Conservation (phyloP, 2,888 invertebrate species). For the Thera obeliscata region DNA sequence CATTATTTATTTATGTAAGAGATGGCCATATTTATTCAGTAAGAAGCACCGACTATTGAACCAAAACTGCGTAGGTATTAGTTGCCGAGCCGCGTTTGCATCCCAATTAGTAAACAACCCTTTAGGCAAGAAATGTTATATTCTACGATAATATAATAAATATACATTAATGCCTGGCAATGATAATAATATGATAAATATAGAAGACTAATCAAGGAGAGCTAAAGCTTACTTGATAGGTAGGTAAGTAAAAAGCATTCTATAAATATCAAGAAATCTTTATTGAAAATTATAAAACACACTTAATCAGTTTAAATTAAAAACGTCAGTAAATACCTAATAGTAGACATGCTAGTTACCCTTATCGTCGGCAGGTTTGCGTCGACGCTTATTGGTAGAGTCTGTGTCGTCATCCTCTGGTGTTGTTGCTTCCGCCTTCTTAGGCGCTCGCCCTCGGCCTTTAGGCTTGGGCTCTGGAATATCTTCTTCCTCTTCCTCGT, state of each 20-base stretch:
- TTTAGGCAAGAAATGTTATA: conserved; percentile 17
- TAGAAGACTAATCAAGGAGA: conserved; percentile 13
- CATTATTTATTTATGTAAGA: not conserved
- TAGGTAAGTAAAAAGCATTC: conserved; percentile 65
- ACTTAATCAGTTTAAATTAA: conserved; percentile 67
- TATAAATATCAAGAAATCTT: conserved; percentile 72
- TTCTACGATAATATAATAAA: conserved; percentile 5
- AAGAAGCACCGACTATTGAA: conserved; percentile 13
- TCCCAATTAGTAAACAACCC: conserved; percentile 28
- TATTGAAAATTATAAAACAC: conserved; percentile 74
- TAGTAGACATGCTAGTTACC: conserved; percentile 74
- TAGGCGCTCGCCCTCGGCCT: conserved; percentile 63
- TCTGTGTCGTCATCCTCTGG: conserved; percentile 62
- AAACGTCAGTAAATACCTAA: conserved; percentile 60
- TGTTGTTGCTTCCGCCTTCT: conserved; percentile 60
- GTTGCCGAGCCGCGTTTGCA: not conserved
- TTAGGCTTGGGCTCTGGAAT: conserved; percentile 65
- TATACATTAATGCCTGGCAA: conserved; percentile 10
- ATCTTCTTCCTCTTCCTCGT: conserved; percentile 61
- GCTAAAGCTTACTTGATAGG: conserved; percentile 25
- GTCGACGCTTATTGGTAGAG: conserved; percentile 66
- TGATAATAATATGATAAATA: conserved; percentile 9
- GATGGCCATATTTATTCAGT: conserved; percentile 11
- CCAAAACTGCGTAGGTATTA: conserved; percentile 3
- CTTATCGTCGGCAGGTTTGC: conserved; percentile 73